Conservation (phyloP, 2,888 invertebrate species). For the Gastrophysa polygoni region DNA sequence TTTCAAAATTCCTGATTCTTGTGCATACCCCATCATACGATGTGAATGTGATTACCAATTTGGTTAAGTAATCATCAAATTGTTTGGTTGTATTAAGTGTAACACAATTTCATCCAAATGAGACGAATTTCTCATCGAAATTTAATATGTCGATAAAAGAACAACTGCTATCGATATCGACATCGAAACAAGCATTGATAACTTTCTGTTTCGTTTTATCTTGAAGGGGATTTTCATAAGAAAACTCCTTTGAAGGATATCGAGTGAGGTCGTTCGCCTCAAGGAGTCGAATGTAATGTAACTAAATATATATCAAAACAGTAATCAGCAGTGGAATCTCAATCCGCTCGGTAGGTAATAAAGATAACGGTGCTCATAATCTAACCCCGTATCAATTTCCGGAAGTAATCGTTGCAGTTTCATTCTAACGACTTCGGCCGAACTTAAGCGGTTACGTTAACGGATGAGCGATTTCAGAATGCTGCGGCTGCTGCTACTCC, state of each 20-base stretch:
- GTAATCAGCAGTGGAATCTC: background rate
- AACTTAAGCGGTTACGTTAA: constrained; percentile 21
- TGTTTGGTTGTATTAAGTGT: too few relatives aligned
- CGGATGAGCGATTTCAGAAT: constrained; percentile 27
- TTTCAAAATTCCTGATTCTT: too few relatives aligned
- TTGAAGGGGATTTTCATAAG: background rate
- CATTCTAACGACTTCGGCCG: constrained; percentile 15
- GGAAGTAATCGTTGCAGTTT: constrained; percentile 26
- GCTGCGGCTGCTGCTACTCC: constrained; percentile 19
- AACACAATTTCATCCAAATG: too few relatives aligned
- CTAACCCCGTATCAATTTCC: constrained; percentile 21
- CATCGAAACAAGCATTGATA: too few relatives aligned
- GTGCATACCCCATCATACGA: too few relatives aligned
- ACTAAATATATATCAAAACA: background rate
- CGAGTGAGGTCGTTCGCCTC: background rate
- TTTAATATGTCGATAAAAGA: too few relatives aligned
- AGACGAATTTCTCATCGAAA: too few relatives aligned
- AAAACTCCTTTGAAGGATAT: background rate
- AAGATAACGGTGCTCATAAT: constrained; percentile 14
- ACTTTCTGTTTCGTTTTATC: too few relatives aligned
- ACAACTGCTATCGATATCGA: too few relatives aligned
- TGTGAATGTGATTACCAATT: too few relatives aligned
- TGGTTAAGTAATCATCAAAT: too few relatives aligned
- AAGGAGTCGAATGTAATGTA: background rate
- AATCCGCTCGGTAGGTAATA: background rate